A percentile compares a stretch with the other conserved stretches of the same genome.
phyloP scores from a whole-genome alignment of 2,888 invertebrate species.

The Apotomis capreana region DNA sequence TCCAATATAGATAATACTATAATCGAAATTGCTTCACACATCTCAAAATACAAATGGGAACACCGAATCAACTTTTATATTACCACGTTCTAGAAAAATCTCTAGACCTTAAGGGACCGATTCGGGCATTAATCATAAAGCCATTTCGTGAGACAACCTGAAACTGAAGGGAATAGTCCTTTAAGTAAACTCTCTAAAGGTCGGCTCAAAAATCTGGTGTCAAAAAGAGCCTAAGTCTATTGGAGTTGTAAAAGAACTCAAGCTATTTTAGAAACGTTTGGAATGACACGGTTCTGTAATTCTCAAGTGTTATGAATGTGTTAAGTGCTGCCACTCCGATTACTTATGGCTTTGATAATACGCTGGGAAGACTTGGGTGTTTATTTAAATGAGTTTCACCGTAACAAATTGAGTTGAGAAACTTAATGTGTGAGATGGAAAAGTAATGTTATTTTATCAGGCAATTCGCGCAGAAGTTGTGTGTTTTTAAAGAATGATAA shows the following conservation, averaged over 20 bases:
- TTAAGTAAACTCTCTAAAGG: slow-evolving; percentile 20
- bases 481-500: too few relatives aligned
- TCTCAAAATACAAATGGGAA: neutral
- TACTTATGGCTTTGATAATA: neutral
- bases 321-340: neutral
- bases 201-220: slow-evolving; percentile 1
- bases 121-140: slow-evolving; percentile 35
- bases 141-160: slow-evolving; percentile 23
- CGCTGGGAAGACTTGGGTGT: neutral
- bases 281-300: neutral
- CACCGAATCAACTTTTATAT: slow-evolving; percentile 16
- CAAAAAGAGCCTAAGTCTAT: neutral
- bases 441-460: too few relatives aligned
- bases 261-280: neutral
- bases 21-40: slow-evolving; percentile 12
- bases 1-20: neutral
- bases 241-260: neutral
- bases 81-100: slow-evolving; percentile 26
- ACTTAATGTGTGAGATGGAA: too few relatives aligned
- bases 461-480: too few relatives aligned
- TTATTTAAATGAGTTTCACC: neutral
- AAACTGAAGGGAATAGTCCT: slow-evolving; percentile 19
- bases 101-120: slow-evolving; percentile 28
- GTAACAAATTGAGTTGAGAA: too few relatives aligned
- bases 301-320: neutral